A percentile compares a stretch with the other conserved stretches of the same genome.
Conservation (phyloP, 1,140 invertebrate species). For the Hydropsyche tenuis region DNA sequence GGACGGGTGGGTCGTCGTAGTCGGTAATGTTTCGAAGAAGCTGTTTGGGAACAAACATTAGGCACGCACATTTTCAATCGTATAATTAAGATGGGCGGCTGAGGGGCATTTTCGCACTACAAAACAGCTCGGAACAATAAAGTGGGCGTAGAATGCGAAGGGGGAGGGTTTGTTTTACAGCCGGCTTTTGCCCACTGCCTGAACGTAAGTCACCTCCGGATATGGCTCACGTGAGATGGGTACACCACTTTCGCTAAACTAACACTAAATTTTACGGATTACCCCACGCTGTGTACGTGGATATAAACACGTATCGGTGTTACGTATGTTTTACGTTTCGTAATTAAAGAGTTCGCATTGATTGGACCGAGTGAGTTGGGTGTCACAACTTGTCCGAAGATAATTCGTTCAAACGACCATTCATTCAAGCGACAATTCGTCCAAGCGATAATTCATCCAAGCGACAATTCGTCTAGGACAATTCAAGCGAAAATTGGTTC, state of each 20-base stretch:
- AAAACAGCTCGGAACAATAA: slow-evolving; percentile 38
- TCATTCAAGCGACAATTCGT: too few species aligned
- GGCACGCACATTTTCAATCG: slow-evolving; percentile 19
- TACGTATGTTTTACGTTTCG: too few species aligned
- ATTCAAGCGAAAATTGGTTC: too few species aligned
- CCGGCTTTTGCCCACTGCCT: slow-evolving; percentile 34
- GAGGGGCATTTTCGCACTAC: slow-evolving; percentile 34
- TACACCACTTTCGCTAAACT: slow-evolving; percentile 34
- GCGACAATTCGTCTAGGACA: too few species aligned
- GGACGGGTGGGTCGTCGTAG: too few species aligned
- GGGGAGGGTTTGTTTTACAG: slow-evolving; percentile 36
- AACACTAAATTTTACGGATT: slow-evolving; percentile 28
- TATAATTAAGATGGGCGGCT: slow-evolving; percentile 23
- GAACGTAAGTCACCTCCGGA: slow-evolving; percentile 40
- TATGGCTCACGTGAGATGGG: slow-evolving; percentile 40
- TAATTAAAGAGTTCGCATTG: too few species aligned
- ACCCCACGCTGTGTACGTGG: neutral
- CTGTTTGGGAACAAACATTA: slow-evolving; percentile 24
- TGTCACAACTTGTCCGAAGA: too few species aligned
- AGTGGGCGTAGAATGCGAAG: slow-evolving; percentile 30
- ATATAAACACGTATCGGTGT: too few species aligned
- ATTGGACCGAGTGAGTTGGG: too few species aligned
- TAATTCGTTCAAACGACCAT: too few species aligned
- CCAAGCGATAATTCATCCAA: too few species aligned
- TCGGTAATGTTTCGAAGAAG: slow-evolving; percentile 14